phyloP scores from a whole-genome alignment of 2,113 vertebrate species.

The Ardeotis arabs region DNA sequence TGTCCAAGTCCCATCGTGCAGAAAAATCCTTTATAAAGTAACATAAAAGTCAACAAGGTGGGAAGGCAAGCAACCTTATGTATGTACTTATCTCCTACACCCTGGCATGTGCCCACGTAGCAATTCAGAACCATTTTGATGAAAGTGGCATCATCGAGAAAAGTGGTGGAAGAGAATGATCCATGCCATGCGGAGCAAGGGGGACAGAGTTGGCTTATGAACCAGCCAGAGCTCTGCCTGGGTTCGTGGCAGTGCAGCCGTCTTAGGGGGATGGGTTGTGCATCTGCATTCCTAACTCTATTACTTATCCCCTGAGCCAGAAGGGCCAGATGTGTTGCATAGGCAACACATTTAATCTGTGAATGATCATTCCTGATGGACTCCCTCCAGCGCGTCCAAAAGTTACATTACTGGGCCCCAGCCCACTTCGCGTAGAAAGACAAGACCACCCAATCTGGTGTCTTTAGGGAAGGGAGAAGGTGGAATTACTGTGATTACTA shows the following conservation, averaged over 20 bases:
- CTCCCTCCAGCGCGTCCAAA: not conserved
- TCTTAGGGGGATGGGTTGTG: not conserved
- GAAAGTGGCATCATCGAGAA: not conserved
- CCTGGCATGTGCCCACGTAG: accelerated
- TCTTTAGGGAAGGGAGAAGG: not conserved
- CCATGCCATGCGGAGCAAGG: accelerated
- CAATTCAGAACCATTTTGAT: not conserved
- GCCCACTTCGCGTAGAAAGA: not conserved
- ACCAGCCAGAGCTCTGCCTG: not conserved
- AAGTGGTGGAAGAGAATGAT: not conserved
- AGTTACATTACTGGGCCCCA: not conserved
- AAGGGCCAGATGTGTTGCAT: slow-evolving; percentile 31
- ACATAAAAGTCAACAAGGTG: not conserved
- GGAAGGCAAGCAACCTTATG: not conserved
- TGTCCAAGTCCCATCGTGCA: not conserved
- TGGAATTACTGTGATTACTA: not conserved
- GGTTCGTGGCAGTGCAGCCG: not conserved
- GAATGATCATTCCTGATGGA: slow-evolving; percentile 27
- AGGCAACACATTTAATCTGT: slow-evolving; percentile 6
- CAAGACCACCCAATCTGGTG: slow-evolving; percentile 2
- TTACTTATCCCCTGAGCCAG: not conserved
- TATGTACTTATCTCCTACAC: not conserved
- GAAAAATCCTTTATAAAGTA: not conserved
- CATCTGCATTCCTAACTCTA: not conserved
- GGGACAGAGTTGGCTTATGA: not conserved